Evolutionary conservation across 2,113 vertebrate species (phyloP).

Genomic region (Upupa epops): DNA sequence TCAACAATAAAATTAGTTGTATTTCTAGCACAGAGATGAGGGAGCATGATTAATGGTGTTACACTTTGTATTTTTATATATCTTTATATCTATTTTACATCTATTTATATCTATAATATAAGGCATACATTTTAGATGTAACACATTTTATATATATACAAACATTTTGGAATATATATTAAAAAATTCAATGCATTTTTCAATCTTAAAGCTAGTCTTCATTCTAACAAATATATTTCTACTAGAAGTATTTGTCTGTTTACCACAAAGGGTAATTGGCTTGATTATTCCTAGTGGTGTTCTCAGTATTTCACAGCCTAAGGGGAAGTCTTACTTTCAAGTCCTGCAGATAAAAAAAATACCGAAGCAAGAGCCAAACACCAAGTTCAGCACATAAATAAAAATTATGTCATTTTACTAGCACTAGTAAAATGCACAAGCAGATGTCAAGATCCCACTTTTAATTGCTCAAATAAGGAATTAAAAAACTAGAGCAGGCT

Average conservation of each 20-base stretch:
- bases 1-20: neutral
- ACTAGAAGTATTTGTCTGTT: neutral
- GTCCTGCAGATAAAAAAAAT: neutral
- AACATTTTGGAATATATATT: neutral
- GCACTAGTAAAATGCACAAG: neutral
- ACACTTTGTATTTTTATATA: neutral
- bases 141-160: neutral
- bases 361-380: neutral
- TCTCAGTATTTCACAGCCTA: neutral
- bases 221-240: neutral
- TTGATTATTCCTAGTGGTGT: neutral
- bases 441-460: neutral
- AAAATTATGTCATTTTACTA: neutral
- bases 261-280: neutral
- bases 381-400: neutral
- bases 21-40: constrained; percentile 1
- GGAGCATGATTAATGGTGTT: neutral
- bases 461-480: neutral
- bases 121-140: too few relatives aligned
- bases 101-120: too few relatives aligned
- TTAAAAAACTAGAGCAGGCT: neutral
- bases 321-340: neutral
- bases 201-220: neutral
- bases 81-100: too few relatives aligned
- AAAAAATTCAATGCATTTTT: neutral